Conservation (phyloP, 2,888 invertebrate species). For the Drosophila basisetae region DNA sequence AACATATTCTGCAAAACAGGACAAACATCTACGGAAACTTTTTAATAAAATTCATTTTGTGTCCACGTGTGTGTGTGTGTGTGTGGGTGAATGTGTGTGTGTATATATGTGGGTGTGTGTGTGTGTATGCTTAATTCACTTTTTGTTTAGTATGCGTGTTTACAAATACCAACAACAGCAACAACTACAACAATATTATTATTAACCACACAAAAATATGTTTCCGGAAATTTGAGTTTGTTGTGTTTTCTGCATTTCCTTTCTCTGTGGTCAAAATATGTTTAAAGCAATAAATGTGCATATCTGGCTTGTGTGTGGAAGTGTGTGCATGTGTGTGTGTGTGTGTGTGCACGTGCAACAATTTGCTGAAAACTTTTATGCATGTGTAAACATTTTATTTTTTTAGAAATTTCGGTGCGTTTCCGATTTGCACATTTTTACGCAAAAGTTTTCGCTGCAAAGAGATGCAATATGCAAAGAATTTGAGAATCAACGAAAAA, state of each 20-base stretch:
- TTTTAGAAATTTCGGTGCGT: conserved; percentile 28
- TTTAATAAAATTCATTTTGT: conserved; percentile 58
- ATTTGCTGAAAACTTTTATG: conserved; percentile 45
- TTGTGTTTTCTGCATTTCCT: conserved; percentile 42
- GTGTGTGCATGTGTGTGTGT: background rate
- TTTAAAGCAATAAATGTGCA: conserved; percentile 33
- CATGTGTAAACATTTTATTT: conserved; percentile 46
- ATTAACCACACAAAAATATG: conserved; percentile 48
- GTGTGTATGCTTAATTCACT: conserved; percentile 47
- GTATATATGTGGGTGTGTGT: background rate
- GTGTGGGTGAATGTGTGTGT: background rate
- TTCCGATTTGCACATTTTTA: conserved; percentile 21
- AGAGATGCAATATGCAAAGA: conserved; percentile 16
- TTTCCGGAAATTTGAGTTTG: conserved; percentile 35
- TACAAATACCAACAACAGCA: background rate
- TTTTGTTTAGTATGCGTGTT: conserved; percentile 32
- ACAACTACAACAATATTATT: conserved; percentile 33
- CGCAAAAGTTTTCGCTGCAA: conserved; percentile 35
- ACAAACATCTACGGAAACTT: conserved; percentile 54
- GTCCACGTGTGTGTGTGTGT: background rate
- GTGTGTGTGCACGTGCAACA: conserved; percentile 18
- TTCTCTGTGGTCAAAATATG: conserved; percentile 33
- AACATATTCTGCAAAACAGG: conserved; percentile 35
- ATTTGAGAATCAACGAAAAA: conserved; percentile 4
- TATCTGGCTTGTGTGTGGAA: background rate